phyloP scores from a whole-genome alignment of 2,113 vertebrate species.

The Pitta sordida region DNA sequence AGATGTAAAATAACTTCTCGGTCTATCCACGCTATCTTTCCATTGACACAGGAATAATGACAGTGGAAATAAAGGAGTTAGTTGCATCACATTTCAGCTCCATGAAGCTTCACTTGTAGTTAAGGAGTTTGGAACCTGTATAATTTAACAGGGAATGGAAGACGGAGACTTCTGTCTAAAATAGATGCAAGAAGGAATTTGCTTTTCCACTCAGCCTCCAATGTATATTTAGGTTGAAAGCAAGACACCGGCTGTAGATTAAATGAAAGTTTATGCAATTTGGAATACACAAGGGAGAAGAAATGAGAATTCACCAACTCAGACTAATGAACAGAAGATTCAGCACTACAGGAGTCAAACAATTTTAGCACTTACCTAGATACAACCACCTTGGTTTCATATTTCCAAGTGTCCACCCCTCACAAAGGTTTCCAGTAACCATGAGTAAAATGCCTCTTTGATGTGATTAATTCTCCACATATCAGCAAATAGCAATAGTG shows the following conservation, averaged over 20 bases:
- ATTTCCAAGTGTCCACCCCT: neutral
- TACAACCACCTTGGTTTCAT: rapidly evolving
- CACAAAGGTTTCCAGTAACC: neutral
- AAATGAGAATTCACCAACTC: neutral
- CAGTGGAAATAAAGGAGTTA: neutral
- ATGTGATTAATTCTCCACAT: neutral
- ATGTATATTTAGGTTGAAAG: neutral
- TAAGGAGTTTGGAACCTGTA: neutral
- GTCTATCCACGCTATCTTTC: neutral
- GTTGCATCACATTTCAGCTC: neutral
- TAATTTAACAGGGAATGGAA: neutral
- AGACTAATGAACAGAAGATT: neutral
- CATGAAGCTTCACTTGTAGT: neutral
- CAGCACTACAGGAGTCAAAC: neutral
- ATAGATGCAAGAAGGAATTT: neutral
- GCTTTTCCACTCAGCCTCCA: neutral
- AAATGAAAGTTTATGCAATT: neutral
- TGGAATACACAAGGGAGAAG: neutral
- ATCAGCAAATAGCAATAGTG: neutral
- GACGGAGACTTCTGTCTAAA: neutral
- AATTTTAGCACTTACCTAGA: neutral
- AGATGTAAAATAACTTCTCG: neutral
- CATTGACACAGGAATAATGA: neutral
- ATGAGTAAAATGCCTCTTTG: neutral
- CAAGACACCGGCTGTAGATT: neutral